phyloP scores from a whole-genome alignment of 1,140 invertebrate genomes.

The Onthophagus taurus region DNA sequence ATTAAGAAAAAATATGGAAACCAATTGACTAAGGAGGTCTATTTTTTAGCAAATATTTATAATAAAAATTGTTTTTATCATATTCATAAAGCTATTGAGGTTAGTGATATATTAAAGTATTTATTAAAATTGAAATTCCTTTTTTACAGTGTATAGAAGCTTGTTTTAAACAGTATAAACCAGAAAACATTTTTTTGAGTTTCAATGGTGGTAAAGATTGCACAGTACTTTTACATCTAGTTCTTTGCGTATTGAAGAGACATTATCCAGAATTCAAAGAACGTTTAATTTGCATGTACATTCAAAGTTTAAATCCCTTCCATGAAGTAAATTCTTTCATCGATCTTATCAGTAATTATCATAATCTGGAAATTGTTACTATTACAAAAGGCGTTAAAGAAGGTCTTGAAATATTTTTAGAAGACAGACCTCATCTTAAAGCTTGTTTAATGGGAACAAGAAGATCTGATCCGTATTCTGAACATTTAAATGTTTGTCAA shows the following conservation, averaged over 20 bases:
- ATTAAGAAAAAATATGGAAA: background rate
- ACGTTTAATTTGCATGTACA: conserved; percentile 53
- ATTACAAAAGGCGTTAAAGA: conserved; percentile 62
- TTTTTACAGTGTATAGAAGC: conserved; percentile 33
- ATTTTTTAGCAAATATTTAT: conserved; percentile 7
- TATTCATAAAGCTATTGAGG: conserved; percentile 4
- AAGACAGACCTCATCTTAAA: conserved; percentile 57
- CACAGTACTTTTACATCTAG: conserved; percentile 77
- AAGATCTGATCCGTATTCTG: conserved; percentile 70
- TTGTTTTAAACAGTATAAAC: conserved; percentile 47
- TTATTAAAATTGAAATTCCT: background rate
- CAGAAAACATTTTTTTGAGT: conserved; percentile 72
- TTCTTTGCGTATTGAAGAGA: conserved; percentile 51
- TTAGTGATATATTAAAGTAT: background rate
- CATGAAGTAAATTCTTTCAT: conserved; percentile 82
- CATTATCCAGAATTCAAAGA: conserved; percentile 33
- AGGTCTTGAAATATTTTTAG: conserved; percentile 52
- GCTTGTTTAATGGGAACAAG: conserved; percentile 84
- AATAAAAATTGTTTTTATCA: conserved; percentile 2
- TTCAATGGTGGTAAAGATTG: conserved; percentile 99
- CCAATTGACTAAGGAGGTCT: background rate
- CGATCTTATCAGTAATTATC: conserved; percentile 54
- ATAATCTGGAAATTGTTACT: conserved; percentile 62
- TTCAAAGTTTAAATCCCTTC: conserved; percentile 67
- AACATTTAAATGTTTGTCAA: conserved; percentile 56